Evolutionary conservation across 2,888 invertebrate genomes (phyloP).

Genomic region (Conomelus anceps): DNA sequence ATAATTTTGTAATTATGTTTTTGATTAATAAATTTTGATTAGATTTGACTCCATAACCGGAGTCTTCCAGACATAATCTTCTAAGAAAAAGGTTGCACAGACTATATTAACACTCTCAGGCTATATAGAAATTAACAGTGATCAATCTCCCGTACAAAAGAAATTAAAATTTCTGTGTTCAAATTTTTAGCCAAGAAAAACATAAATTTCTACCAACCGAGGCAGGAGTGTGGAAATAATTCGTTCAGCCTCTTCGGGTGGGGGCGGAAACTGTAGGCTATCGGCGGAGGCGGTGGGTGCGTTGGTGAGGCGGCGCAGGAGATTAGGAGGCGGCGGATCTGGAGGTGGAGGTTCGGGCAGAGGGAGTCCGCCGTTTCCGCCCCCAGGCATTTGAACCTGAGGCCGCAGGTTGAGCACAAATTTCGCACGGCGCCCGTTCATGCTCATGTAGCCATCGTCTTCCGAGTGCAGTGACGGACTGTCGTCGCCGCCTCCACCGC

Average conservation of each 20-base stretch:
- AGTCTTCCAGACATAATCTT: no score
- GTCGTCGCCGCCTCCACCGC: slow-evolving; percentile 37
- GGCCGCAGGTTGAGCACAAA: slow-evolving; percentile 62
- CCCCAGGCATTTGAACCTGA: not conserved
- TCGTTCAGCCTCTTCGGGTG: slow-evolving; percentile 68
- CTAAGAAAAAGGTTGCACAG: no score
- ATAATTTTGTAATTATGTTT: no score
- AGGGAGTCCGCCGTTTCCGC: slow-evolving; percentile 25
- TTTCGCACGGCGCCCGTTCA: slow-evolving; percentile 76
- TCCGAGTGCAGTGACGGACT: slow-evolving; percentile 57
- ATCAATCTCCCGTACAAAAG: no score
- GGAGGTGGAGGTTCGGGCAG: slow-evolving; percentile 45
- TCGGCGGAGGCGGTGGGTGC: slow-evolving; percentile 20
- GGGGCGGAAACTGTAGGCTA: slow-evolving; percentile 57
- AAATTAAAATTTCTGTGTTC: no score
- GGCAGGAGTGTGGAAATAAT: slow-evolving; percentile 69
- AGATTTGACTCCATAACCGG: no score
- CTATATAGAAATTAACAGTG: no score
- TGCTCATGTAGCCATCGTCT: slow-evolving; percentile 89
- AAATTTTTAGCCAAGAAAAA: not conserved
- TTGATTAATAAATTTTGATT: no score
- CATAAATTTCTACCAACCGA: slow-evolving; percentile 47
- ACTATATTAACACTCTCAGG: no score
- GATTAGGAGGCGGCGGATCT: slow-evolving; percentile 23
- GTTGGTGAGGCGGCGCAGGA: slow-evolving; percentile 1